Conservation (phyloP, 1,140 invertebrate species). For the Pachyrhynchus sulphureomaculatus region DNA sequence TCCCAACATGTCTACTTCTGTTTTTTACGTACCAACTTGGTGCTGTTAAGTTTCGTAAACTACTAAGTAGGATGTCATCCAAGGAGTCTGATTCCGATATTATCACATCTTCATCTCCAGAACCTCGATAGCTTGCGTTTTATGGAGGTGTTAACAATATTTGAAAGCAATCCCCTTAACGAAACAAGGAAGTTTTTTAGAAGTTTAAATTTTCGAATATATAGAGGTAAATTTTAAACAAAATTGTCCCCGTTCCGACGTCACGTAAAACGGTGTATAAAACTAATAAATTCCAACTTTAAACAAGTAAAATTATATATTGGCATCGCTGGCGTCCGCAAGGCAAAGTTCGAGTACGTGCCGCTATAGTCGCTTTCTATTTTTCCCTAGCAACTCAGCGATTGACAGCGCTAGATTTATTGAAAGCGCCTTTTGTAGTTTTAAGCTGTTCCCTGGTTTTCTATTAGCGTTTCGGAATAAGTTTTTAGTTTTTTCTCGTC, state of each 20-base stretch:
- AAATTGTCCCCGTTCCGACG: conserved; percentile 8
- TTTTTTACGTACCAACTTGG: no score
- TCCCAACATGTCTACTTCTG: no score
- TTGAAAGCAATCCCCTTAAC: no score
- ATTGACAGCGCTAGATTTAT: conserved; percentile 28
- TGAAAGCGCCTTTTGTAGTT: conserved; percentile 29
- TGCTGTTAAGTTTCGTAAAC: no score
- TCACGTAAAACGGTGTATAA: conserved; percentile 22
- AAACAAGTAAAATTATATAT: conserved; percentile 33
- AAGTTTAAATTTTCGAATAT: no score
- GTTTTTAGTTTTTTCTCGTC: conserved; percentile 20
- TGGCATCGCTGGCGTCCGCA: conserved; percentile 14
- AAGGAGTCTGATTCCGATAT: no score
- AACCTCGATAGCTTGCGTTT: no score
- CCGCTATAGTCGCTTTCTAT: conserved; percentile 18
- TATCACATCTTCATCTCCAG: no score
- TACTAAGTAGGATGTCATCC: no score
- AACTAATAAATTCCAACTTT: conserved; percentile 31
- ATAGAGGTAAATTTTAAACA: not conserved
- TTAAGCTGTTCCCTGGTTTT: conserved; percentile 28
- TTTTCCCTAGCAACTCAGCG: conserved; percentile 2
- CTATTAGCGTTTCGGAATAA: conserved; percentile 27
- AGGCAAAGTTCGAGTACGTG: conserved; percentile 22
- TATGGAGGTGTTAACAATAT: no score
- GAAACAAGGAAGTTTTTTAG: no score